Evolutionary conservation across 2,888 invertebrate species (phyloP), one percentile per base, ranked within the genome.

Genomic region (Macropis europaea): DNA sequence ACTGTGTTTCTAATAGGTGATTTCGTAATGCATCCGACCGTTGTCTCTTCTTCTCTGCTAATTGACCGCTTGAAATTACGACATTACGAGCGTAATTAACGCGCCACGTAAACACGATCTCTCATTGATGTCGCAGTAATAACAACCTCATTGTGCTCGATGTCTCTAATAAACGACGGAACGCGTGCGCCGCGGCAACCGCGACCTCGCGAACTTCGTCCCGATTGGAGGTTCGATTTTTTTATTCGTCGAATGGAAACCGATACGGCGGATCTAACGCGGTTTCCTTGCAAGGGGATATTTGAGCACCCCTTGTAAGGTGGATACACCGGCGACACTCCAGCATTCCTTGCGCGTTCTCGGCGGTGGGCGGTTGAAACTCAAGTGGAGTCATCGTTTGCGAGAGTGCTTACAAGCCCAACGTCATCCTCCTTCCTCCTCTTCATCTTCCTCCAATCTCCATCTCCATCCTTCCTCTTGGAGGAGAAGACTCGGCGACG

Each of bases 361-460:
- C 74, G 43, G 76, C 76, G 75, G 73, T 72, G 75, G 82, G 77
- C 75, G 84, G 83, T 82, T 80, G 82, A 77, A 82, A 81, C 82
- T 89, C 81, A 83, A 89, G 88, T 86, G 84, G 79, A 85, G 85
- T 87, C 86, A 86, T 87, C 84, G 85, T 84, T 82, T 82, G 85
- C 82, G 82, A 85, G 85, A 84, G 84, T 87, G 84, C 85, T 88
- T 82, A 83, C 80, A 57, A 81, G 81, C 80, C 77, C 81, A 83
- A 79, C 85, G 84, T 86, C 84, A 83, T 85, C 81, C 70, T 73
- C 61, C 71, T 73, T 59, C 72, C 50, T 53, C 73, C 40, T 52
- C 70, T 73, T 71, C 73, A 62, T 59, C 78, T 75, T 81, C 57
- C 77, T 42, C 81, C 77, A 30, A 57, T 77, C 76, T 74, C 61